Conservation (phyloP, 1,140 invertebrate genomes). For the Glomeris maerens region DNA sequence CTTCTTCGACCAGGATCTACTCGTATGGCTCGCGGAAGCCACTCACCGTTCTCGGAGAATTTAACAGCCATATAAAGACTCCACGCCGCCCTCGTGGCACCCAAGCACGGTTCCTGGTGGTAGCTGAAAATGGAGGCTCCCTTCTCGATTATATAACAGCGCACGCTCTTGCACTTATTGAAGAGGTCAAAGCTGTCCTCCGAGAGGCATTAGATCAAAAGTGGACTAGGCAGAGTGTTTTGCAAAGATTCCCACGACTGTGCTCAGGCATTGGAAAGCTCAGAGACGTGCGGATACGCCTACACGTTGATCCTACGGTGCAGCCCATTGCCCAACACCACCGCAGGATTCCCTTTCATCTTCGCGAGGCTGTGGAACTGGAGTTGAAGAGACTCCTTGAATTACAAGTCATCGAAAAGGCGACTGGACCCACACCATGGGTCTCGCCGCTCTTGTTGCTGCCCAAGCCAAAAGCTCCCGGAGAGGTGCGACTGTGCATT, state of each 20-base stretch:
- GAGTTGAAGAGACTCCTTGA: background rate
- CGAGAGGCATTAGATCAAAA: background rate
- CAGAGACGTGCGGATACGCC: background rate
- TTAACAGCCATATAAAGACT: background rate
- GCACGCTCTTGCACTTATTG: background rate
- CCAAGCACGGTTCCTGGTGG: background rate
- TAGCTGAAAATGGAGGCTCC: background rate
- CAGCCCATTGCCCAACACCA: background rate
- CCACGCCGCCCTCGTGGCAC: background rate
- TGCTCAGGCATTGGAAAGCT: background rate
- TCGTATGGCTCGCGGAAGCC: background rate
- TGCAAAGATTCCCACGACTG: background rate
- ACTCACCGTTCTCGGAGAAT: background rate
- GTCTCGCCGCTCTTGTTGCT: background rate
- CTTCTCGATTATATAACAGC: background rate
- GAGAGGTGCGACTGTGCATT: background rate
- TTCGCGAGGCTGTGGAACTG: background rate
- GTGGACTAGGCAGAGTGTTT: background rate
- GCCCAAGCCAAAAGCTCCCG: background rate
- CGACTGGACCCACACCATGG: background rate
- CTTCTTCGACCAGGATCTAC: too few relatives aligned
- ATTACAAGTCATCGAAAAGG: background rate
- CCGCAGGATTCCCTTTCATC: too few relatives aligned
- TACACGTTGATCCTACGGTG: background rate
- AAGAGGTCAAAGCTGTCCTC: background rate